These are phyloP conservation scores for Drosophila mimetica DNA, from an alignment of 2,888 invertebrate species.

Conservation along the genomic window DNA sequence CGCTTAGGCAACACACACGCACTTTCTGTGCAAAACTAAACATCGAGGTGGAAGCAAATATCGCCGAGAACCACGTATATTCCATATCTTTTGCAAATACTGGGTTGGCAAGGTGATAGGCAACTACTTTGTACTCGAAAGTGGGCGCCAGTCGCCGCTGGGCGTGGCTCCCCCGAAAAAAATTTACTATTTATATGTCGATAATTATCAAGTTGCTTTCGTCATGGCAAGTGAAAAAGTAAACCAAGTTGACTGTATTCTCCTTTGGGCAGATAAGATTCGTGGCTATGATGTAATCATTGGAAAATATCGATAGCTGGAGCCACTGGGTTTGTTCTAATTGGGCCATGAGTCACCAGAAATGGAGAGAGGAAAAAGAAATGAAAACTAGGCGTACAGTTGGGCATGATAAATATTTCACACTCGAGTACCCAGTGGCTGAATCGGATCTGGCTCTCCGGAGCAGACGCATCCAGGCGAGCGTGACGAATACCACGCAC, in stretches of 20 bases:
- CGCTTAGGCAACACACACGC: constrained; percentile 34
- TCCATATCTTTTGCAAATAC: constrained; percentile 24
- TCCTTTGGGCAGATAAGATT: constrained; percentile 14
- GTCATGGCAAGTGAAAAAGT: constrained; percentile 30
- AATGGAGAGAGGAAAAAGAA: background rate
- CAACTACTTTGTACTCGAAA: constrained; percentile 19
- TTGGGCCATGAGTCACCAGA: constrained; percentile 30
- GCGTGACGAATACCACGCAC: constrained; percentile 60
- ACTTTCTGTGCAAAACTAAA: constrained; percentile 35
- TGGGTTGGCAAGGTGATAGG: constrained; percentile 14
- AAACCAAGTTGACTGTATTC: constrained; percentile 11
- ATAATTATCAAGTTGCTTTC: constrained; percentile 29
- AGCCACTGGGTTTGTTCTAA: constrained; percentile 15
- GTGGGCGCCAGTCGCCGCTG: constrained; percentile 3
- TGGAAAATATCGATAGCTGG: constrained; percentile 43
- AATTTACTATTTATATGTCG: constrained; percentile 4
- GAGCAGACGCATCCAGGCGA: constrained; percentile 60
- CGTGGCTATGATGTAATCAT: constrained; percentile 41
- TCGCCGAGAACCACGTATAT: constrained; percentile 23
- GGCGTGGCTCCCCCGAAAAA: constrained; percentile 13
- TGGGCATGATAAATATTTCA: constrained; percentile 53
- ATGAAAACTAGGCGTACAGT: constrained; percentile 52
- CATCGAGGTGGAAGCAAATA: constrained; percentile 24
- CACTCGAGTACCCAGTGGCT: constrained; percentile 54
- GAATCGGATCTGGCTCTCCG: constrained; percentile 27